phyloP scores from a whole-genome alignment of 2,113 vertebrate genomes.

The Psettodes erumei region DNA sequence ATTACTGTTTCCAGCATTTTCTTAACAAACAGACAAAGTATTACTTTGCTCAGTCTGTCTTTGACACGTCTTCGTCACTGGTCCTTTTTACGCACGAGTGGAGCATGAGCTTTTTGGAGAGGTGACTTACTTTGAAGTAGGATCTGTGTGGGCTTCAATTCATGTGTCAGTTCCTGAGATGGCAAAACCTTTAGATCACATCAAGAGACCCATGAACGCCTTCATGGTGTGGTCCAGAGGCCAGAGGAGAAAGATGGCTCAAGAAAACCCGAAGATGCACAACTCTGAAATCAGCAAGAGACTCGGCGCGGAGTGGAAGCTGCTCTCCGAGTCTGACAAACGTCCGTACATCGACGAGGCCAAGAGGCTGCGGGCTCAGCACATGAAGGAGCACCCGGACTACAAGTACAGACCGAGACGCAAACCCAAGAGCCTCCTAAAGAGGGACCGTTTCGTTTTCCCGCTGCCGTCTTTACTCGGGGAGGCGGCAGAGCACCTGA shows the following conservation, averaged over 20 bases:
- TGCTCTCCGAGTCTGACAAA: constrained; percentile 93
- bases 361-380: constrained; percentile 94
- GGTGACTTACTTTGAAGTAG: constrained; percentile 21
- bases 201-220: constrained; percentile 98
- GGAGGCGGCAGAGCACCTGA: constrained; percentile 89
- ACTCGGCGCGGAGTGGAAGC: constrained; percentile 95
- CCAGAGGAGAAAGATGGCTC: constrained; percentile 95
- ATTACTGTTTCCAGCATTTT: neutral
- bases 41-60: neutral
- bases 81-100: constrained; percentile 53
- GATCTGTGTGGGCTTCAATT: constrained; percentile 3
- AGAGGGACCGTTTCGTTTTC: constrained; percentile 93
- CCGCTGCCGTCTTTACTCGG: constrained; percentile 89
- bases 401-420: constrained; percentile 97
- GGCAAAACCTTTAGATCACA: constrained; percentile 95
- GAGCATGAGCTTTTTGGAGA: constrained; percentile 45
- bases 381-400: constrained; percentile 98
- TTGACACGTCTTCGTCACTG: neutral
- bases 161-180: constrained; percentile 73
- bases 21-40: neutral
- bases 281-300: constrained; percentile 98
- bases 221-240: constrained; percentile 99
- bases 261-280: constrained; percentile 99
- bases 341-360: constrained; percentile 97
- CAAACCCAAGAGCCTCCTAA: constrained; percentile 92